Evolutionary conservation across 2,888 invertebrate species (phyloP).

Genomic region (Eilema depressum): DNA sequence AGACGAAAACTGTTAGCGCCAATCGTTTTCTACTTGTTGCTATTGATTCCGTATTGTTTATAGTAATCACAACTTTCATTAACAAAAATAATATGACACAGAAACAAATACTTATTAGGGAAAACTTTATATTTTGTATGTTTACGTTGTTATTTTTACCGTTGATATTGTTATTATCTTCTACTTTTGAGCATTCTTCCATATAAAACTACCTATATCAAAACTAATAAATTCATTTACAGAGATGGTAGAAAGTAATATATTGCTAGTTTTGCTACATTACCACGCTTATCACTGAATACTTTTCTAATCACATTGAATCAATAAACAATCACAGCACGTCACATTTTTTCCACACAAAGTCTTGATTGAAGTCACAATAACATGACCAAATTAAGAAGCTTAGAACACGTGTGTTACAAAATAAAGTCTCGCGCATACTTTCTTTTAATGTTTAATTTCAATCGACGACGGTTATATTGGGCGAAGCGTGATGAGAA

Average conservation of each 20-base stretch:
- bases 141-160: neutral
- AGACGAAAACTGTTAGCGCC: neutral
- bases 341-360: slow-evolving; percentile 38
- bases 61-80: neutral
- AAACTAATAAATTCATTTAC: neutral
- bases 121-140: neutral
- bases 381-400: slow-evolving; percentile 42
- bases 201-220: neutral
- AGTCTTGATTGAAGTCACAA: slow-evolving; percentile 40
- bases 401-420: slow-evolving; percentile 40
- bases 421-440: slow-evolving; percentile 60
- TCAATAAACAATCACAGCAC: slow-evolving; percentile 38
- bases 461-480: slow-evolving; percentile 81
- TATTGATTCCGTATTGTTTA: neutral
- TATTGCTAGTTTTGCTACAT: slow-evolving; percentile 35
- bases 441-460: slow-evolving; percentile 73
- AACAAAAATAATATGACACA: neutral
- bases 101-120: neutral
- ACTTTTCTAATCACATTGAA: slow-evolving; percentile 37
- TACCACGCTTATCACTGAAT: slow-evolving; percentile 47
- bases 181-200: too few relatives aligned
- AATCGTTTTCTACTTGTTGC: neutral
- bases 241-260: neutral
- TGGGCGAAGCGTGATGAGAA: slow-evolving; percentile 73
- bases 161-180: neutral